Evolutionary conservation across 2,797 vertebrate genomes (phyloP), one percentile per base, ranked within the genome.

Genomic region (Hozukius guyotensis): DNA sequence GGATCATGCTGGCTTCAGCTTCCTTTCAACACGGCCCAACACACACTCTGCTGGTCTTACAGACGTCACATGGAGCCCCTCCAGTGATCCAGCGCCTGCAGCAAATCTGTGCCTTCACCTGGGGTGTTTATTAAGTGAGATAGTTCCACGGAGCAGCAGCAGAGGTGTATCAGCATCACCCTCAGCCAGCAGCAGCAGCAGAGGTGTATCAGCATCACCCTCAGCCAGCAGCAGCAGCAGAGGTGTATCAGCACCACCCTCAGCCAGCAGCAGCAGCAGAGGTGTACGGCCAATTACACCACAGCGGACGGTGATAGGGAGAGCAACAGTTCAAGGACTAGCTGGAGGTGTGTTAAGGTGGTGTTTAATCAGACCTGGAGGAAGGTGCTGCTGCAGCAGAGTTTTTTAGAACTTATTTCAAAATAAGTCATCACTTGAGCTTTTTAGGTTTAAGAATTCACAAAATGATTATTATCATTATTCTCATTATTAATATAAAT

Each of bases 221-320:
- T 52, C 46, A 34, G 49, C 77, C 57, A 27, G 56, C 56, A 22
- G 46, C 81, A 71, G 79, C 67, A 68, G 79, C 84, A n/a, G n/a
- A n/a, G n/a, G n/a, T n/a, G n/a, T n/a, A n/a, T n/a, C n/a, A n/a
- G n/a, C n/a, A n/a, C n/a, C n/a, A n/a, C n/a, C n/a, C n/a, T n/a
- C n/a, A n/a, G n/a, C n/a, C 32, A 32, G 8, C 31, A n/a, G n/a
- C n/a, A n/a, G n/a, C n/a, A n/a, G n/a, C n/a, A n/a, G n/a, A n/a
- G n/a, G n/a, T n/a, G n/a, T 22, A 67, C 5, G 70, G 85, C 80
- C 91, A 87, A 84, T 90, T 89, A 89, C 56, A 49, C 59, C 3
- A 29, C 20, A 34, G 55, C n/a, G 71, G 79, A 75, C 42, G 25
- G 84, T 86, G 88, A 88, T 56, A 25, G 11, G 66, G 70, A 78